Conservation (phyloP, 2,797 vertebrate species). For the Steatocranus sp. region DNA sequence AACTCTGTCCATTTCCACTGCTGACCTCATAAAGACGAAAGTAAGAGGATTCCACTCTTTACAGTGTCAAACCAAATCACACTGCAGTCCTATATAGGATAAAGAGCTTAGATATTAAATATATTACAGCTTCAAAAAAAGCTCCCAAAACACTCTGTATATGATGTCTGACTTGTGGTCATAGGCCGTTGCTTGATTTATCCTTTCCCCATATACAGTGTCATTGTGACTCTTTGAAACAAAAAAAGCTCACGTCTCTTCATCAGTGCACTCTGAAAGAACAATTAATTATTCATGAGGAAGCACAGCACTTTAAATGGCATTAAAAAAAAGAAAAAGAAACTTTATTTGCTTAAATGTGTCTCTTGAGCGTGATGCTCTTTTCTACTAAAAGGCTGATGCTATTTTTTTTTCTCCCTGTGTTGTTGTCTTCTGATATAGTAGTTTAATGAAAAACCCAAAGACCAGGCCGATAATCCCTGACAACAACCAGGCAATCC, state of each 20-base stretch:
- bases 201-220: conserved; percentile 1
- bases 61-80: conserved; percentile 64
- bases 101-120: conserved; percentile 74
- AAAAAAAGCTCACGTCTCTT: conserved; percentile 24
- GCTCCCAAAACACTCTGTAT: neutral
- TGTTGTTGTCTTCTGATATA: conserved; percentile 50
- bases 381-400: conserved; percentile 24
- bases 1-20: conserved; percentile 64
- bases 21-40: conserved; percentile 69
- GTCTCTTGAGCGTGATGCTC: conserved; percentile 13
- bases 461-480: conserved; percentile 61
- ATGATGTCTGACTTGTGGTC: conserved; percentile 38
- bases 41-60: conserved; percentile 71
- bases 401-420: neutral
- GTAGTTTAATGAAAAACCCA: conserved; percentile 65
- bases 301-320: conserved; percentile 8
- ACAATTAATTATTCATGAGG: conserved; percentile 52
- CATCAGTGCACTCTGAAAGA: conserved; percentile 25
- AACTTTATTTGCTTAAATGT: neutral
- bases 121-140: conserved; percentile 41
- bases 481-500: conserved; percentile 64
- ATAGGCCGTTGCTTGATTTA: conserved; percentile 49
- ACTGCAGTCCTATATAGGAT: conserved; percentile 59
- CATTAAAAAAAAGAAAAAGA: neutral
- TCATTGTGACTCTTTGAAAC: conserved; percentile 19